Base-by-base conservation (phyloP, 2,888 invertebrate genomes). In the Tachina lurida region DNA sequence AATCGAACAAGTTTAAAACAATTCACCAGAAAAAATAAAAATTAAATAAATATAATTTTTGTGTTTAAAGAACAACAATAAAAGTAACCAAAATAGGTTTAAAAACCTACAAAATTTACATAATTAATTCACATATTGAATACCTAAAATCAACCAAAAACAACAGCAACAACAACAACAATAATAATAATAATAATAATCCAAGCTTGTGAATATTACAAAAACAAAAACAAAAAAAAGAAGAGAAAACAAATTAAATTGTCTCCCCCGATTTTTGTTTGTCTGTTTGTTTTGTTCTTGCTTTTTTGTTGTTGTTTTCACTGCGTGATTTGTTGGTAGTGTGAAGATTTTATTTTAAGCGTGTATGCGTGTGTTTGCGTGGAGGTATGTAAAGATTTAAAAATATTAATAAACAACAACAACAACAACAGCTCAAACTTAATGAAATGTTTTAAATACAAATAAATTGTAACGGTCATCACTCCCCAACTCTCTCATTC, bases 41-140 rank as follows among this genome's bases (percentile, higher is more conserved):
- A 31, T 31, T 31, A 31, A 31, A 31, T 31, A 31, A n/a, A 60
- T 68, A 1, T 77, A 17, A 68, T 19, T 68, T 58, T 68, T 49
- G 68, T 49, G 54, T 5, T 47, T 62, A 17, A 43, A 39, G 7
- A 52, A 52, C 10, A 67, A 60, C 52, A 19, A 62, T 56, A 80
- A 74, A 41, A 74, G n/a, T 54, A 76, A 74, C 41, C 41, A 47
- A 47, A 76, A 54, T 74, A 71, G 13, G 43, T 43, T 56, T 75
- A 60, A 73, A 63, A 74, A 43, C 43, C 65, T 45, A 43, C 47
- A 56, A 52, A 79, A 84, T 82, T 84, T 82, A 87, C 87, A 87
- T 84, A 84, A 86, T 87, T 87, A 62, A 73, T 78, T 87, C 84
- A 81, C 78, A 84, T 84, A 60, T 75, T 75, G 45, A 68, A 62